Evolutionary conservation across 2,113 vertebrate species (phyloP), one percentile per base, ranked within the genome.

Genomic region (Marmota flaviventris): DNA sequence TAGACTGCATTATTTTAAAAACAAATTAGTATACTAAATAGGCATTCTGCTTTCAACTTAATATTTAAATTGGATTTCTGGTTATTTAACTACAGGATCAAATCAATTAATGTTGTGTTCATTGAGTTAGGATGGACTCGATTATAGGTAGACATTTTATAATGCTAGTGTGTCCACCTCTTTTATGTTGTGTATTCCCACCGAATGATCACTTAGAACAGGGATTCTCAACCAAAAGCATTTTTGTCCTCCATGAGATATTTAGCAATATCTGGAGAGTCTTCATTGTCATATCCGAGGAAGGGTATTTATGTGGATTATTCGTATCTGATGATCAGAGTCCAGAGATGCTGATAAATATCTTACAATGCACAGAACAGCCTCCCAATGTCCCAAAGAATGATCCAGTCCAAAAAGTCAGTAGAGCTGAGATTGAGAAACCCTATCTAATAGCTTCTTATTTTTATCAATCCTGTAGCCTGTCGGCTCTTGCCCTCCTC

Each of bases 51-150:
- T 95, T 93, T 93, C 83, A 63, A 76, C 18, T 93, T 90, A 77
- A 87, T 92, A 93, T 95, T 96, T 96, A 78, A 94, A 93, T 82
- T 94, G 77, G 76, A 75, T 89, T 95, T 96, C 18, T 3, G 85
- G 77, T 94, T 75, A 69, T 90, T 79, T 88, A 94, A 89, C 27
- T 73, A 34, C 2, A 78, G 29, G 88, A 85, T 85, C 24, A 86
- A 93, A 13, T 24, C 39, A 82, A 89, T 93, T 93, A 90, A 81
- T n/a, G 27, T 75, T 95, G n/a, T 87, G 34, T 67, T 92, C 51
- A 70, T 12, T 92, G 76, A 45, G 3, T 92, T 92, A 63, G 7
- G 51, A n/a, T 63, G 42, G 56, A 89, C 22, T 84, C 34, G 42
- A 45, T 88, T 56, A 87, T 79, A 65, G 82, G 39, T 65, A 48